Evolutionary conservation across 2,113 vertebrate species (phyloP).

Genomic region (Halcyon malimbica): DNA sequence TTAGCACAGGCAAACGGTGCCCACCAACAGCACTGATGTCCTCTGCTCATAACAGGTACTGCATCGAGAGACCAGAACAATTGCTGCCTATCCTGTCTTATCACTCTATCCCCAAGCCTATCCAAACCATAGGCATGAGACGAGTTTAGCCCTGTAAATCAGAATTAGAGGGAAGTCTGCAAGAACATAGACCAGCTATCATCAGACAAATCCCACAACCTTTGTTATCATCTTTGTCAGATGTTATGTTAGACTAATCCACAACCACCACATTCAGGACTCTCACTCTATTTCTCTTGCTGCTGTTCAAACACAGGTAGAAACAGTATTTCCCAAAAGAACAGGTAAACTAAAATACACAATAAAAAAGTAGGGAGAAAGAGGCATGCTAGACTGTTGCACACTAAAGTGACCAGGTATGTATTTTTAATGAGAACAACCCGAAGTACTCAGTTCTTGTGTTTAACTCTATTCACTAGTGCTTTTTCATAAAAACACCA

Average conservation of each 20-base stretch:
- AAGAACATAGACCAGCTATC: neutral
- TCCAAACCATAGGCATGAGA: neutral
- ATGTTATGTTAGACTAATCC: neutral
- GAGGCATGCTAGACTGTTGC: neutral
- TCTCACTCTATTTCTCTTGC: neutral
- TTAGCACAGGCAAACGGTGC: neutral
- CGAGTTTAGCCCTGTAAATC: neutral
- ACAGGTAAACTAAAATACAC: neutral
- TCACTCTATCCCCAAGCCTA: neutral
- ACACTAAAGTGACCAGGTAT: neutral
- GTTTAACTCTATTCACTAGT: neutral
- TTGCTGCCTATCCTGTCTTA: neutral
- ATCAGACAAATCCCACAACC: neutral
- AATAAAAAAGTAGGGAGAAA: neutral
- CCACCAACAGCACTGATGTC: neutral
- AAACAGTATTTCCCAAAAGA: neutral
- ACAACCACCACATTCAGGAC: neutral
- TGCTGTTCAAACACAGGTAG: neutral
- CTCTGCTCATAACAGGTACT: neutral
- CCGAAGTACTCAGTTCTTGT: neutral
- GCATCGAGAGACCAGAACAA: fast-evolving
- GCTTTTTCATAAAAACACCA: neutral
- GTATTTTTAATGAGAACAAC: neutral
- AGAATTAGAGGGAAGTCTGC: neutral
- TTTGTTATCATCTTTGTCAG: neutral